Base-by-base conservation (phyloP, 2,888 invertebrate species). In the Erebia aethiops region DNA sequence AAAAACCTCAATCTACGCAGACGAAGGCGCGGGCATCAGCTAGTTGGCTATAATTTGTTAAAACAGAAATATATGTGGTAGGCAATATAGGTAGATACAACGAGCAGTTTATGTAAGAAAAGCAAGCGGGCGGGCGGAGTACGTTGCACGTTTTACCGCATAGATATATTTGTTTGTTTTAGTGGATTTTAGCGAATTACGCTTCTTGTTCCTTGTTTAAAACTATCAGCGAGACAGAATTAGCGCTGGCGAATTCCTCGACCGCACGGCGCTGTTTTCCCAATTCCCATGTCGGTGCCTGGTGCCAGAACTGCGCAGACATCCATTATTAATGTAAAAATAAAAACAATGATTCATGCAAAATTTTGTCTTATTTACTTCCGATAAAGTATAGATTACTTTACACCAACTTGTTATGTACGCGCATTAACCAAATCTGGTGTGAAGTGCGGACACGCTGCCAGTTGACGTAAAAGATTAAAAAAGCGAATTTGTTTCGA, bases 201-300 rank as follows among this genome's bases (percentile, higher is more conserved):
- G 35, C 7, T 35, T 26, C 26, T 26, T 35, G 35, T 35, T 7
- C 35, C 35, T 35, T 35, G 35, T 35, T 35, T 35, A 35, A 35
- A 35, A 35, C 35, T 35, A 64, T 67, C 65, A 54, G 65, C 72
- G 61, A 71, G 70, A 73, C 74, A 63, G 76, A 76, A 76, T 76
- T 77, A 76, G 74, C 71, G 56, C 67, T 72, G 64, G 74, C 74
- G 63, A 77, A 78, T 77, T 78, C 75, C 73, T 66, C 51, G 65
- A 51, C 52, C 54, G 52, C 21, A 64, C 35, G 70, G 63, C 72
- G 74, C 75, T 76, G 73, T 72, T 71, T 74, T 72, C 70, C 71
- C 72, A 72, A 72, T 75, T 72, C 73, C 73, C 72, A 74, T 77
- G 73, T 76, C 75, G 72, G 74, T 77, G 80, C 78, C 80, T 75